A percentile compares a stretch with the other conserved stretches of the same genome.
Evolutionary conservation across 2,888 invertebrate genomes (phyloP).

Genomic region (Charanyca ferruginea): DNA sequence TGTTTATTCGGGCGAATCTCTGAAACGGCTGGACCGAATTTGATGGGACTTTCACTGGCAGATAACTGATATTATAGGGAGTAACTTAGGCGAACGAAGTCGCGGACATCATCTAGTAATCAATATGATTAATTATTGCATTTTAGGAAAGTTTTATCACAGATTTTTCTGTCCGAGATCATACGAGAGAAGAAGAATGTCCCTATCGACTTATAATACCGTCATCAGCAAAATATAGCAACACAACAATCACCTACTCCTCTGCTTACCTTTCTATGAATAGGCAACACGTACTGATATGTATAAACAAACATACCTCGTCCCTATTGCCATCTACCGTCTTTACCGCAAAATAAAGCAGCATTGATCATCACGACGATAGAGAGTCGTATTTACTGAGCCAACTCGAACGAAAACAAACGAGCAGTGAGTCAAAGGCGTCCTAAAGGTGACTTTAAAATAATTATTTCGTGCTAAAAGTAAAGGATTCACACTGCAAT

Average conservation of each 20-base stretch:
- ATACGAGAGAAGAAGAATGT: neutral
- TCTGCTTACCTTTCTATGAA: slow-evolving; percentile 22
- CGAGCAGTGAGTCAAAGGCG: slow-evolving; percentile 56
- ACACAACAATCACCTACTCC: neutral
- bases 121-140: too few species aligned
- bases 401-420: slow-evolving; percentile 60
- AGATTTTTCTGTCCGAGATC: too few species aligned
- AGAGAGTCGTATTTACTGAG: slow-evolving; percentile 61
- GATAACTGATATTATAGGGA: too few species aligned
- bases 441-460: slow-evolving; percentile 61
- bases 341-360: slow-evolving; percentile 50
- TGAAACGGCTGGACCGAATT: too few species aligned
- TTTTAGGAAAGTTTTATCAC: too few species aligned
- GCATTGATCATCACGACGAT: slow-evolving; percentile 55
- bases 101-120: too few species aligned
- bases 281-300: slow-evolving; percentile 7
- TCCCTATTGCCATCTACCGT: slow-evolving; percentile 60
- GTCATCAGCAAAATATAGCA: slow-evolving; percentile 11
- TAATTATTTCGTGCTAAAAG: slow-evolving; percentile 47
- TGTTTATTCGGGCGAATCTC: too few species aligned
- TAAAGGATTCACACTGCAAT: slow-evolving; percentile 46
- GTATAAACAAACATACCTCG: slow-evolving; percentile 29
- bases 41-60: too few species aligned
- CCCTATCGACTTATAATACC: neutral
- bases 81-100: too few species aligned